These are phyloP conservation scores for Hemitrygon akajei DNA, from an alignment of 2,797 vertebrate genomes.

Conservation along the genomic window DNA sequence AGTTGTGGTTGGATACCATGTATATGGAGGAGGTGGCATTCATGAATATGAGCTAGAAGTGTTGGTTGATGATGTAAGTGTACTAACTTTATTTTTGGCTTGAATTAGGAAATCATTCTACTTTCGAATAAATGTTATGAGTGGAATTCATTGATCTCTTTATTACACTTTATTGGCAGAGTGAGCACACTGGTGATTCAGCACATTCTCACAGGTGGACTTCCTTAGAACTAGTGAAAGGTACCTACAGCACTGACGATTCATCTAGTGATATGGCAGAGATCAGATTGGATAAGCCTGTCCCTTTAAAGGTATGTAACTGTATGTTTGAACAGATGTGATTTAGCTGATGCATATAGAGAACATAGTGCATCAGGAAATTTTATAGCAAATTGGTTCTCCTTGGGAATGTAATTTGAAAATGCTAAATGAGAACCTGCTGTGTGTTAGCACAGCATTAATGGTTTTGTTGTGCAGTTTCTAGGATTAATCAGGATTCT, in stretches of 20 bases:
- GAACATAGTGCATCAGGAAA: background rate
- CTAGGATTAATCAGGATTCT: background rate
- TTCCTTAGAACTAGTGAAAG: conserved; percentile 92
- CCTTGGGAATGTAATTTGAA: background rate
- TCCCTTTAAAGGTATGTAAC: conserved; percentile 83
- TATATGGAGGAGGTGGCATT: conserved; percentile 96
- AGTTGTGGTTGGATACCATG: conserved; percentile 92
- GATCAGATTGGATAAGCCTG: conserved; percentile 93
- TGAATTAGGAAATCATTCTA: background rate
- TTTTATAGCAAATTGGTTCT: background rate
- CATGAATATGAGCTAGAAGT: conserved; percentile 97
- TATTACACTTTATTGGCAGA: conserved; percentile 56
- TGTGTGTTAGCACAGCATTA: background rate
- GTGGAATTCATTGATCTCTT: background rate
- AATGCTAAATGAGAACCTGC: background rate
- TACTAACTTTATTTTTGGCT: background rate
- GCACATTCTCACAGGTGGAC: conserved; percentile 97
- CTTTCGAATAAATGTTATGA: background rate
- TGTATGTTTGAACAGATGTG: background rate
- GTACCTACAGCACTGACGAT: conserved; percentile 96
- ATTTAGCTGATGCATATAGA: background rate
- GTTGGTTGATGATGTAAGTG: conserved; percentile 91
- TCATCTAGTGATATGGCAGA: conserved; percentile 94
- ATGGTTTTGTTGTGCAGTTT: no score
- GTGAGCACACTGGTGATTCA: conserved; percentile 91